Base-by-base conservation (phyloP, 2,113 vertebrate species). In the Galeopterus variegatus region DNA sequence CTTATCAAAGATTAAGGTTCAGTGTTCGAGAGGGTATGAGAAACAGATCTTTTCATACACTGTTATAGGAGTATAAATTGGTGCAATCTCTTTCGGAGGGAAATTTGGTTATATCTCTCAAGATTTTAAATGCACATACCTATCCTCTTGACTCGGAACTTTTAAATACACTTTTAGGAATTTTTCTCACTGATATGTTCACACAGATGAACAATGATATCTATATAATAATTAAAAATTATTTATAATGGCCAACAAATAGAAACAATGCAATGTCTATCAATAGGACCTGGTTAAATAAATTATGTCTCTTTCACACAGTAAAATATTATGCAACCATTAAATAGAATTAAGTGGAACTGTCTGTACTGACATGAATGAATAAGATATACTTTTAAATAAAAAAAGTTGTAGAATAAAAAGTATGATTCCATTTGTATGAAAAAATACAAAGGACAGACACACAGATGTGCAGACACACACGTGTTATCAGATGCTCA, bases 81-180 rank as follows among this genome's bases (percentile, higher is more conserved):
- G 26, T 82, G 5, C 24, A 26, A 54, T 67, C 77, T 76, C 18
- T 81, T 60, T 60, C 56, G 31, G 73, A 69, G 41, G 56, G 65
- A 90, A 93, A 88, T 65, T 81, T 87, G 58, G 24, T 50, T 92
- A 36, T 87, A 89, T 73, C 62, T 86, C 52, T 75, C 54, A 79
- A 86, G 56, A 62, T 33, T 96, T 84, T 87, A 87, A 88, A 67
- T 64, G 31, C 1, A 18, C 36, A 17, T 31, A 41, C 19, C 28
- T 48, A 36, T 23, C 7, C 1, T 31, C 31, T 95, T 88, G 88
- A 86, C 7, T 31, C 80, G 76, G 64, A 93, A 75, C 75, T 54
- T 97, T 67, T 73, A 72, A 50, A 52, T 36, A n/a, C 11, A 41
- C 12, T 21, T 77, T 83, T 69, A 88, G 45, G 50, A 64, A 72